phyloP scores from a whole-genome alignment of 2,797 vertebrate species.

The Syngnathus rostellatus region DNA sequence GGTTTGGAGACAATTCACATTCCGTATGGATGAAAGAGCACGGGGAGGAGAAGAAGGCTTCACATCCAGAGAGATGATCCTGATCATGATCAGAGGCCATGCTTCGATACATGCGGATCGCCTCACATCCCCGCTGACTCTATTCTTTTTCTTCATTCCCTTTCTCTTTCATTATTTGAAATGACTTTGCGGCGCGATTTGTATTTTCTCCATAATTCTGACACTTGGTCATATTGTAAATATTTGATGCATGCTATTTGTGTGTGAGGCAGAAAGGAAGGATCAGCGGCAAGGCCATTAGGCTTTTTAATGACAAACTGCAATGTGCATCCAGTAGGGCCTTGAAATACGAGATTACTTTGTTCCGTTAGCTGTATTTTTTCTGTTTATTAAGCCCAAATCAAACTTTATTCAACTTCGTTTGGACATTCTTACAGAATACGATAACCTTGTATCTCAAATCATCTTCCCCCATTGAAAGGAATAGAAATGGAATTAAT shows the following conservation, averaged over 20 bases:
- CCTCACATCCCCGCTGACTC: slow-evolving; percentile 21
- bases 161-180: slow-evolving; percentile 12
- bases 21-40: slow-evolving; percentile 43
- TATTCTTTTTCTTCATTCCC: slow-evolving; percentile 13
- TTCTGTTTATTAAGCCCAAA: too few relatives aligned
- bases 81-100: slow-evolving; percentile 35
- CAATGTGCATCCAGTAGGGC: not conserved
- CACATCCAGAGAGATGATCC: slow-evolving; percentile 36
- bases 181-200: not conserved
- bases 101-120: slow-evolving; percentile 30
- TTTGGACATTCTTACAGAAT: too few relatives aligned
- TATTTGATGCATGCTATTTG: not conserved
- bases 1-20: slow-evolving; percentile 46
- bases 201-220: not conserved
- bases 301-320: not conserved
- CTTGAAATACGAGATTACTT: not conserved
- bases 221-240: not conserved
- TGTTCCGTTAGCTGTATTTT: not conserved
- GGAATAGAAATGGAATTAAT: too few relatives aligned
- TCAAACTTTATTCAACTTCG: too few relatives aligned
- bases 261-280: not conserved
- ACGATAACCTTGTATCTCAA: not conserved
- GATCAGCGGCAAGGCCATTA: not conserved
- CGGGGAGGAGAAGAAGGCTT: slow-evolving; percentile 12
- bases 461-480: not conserved